Evolutionary conservation across 2,888 invertebrate genomes (phyloP).

Genomic region (Petrolisthes cinctipes): DNA sequence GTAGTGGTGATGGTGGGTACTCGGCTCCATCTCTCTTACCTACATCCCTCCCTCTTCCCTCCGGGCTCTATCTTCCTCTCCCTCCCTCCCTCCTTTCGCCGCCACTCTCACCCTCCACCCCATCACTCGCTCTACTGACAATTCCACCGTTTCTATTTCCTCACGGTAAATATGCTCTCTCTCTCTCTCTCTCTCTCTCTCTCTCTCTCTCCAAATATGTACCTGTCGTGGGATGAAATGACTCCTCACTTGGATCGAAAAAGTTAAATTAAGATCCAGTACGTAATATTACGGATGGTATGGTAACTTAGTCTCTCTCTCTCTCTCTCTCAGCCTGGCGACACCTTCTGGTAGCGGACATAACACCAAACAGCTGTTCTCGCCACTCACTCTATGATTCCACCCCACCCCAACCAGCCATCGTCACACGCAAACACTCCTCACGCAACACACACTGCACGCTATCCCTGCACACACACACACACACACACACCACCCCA

Average conservation of each 20-base stretch:
- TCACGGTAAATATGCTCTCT: not conserved
- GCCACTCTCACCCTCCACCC: too few species aligned
- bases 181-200: constrained; percentile 4
- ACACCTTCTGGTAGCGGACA: not conserved
- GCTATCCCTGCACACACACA: not conserved
- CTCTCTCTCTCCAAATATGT: not conserved
- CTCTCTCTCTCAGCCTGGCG: not conserved
- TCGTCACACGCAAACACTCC: not conserved
- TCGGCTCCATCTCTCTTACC: not conserved
- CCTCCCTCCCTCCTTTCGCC: not conserved
- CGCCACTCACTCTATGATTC: constrained; percentile 22
- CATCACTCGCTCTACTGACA: too few species aligned
- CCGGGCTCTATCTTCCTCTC: not conserved
- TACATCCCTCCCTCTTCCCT: not conserved
- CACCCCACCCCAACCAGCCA: constrained; percentile 2
- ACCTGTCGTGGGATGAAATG: too few species aligned
- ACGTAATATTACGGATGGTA: too few species aligned
- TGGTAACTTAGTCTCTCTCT: not conserved
- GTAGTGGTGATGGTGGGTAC: not conserved
- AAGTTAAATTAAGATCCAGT: too few species aligned
- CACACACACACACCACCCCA: not conserved
- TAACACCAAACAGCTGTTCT: constrained; percentile 21
- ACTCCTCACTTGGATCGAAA: too few species aligned
- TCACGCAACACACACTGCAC: not conserved
- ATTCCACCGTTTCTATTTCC: too few species aligned